These are phyloP conservation scores for Colossoma macropomum DNA, from an alignment of 2,113 vertebrate genomes.

Conservation along the genomic window DNA sequence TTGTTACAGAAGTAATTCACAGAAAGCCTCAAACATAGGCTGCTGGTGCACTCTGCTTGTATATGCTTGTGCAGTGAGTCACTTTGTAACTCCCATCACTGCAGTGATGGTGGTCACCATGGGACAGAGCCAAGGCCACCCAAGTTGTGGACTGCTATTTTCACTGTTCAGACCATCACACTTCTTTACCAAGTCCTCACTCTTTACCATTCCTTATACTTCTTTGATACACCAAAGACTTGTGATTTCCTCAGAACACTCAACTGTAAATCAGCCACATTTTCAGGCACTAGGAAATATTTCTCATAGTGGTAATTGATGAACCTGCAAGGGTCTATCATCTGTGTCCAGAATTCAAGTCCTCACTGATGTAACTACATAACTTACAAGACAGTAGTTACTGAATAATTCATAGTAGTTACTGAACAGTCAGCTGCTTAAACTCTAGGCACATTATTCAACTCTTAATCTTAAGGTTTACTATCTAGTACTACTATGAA, in stretches of 20 bases:
- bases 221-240: neutral
- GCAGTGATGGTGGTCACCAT: neutral
- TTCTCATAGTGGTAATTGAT: too few species aligned
- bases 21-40: neutral
- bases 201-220: neutral
- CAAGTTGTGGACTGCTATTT: neutral
- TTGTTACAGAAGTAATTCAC: neutral
- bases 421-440: too few species aligned
- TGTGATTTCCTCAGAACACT: neutral
- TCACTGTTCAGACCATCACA: neutral
- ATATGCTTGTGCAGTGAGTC: neutral
- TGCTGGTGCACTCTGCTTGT: constrained; percentile 4
- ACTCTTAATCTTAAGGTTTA: too few species aligned
- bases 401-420: too few species aligned
- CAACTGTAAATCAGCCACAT: neutral
- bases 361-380: too few species aligned
- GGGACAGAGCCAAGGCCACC: neutral
- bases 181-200: neutral
- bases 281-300: neutral
- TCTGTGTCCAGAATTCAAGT: too few species aligned
- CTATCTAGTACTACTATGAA: too few species aligned
- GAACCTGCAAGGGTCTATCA: too few species aligned
- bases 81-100: neutral
- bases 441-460: too few species aligned
- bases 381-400: too few species aligned